A percentile compares a stretch with the other conserved stretches of the same genome.
Evolutionary conservation across 1,140 invertebrate species (phyloP).

Genomic region (Trichonephila clavipes): DNA sequence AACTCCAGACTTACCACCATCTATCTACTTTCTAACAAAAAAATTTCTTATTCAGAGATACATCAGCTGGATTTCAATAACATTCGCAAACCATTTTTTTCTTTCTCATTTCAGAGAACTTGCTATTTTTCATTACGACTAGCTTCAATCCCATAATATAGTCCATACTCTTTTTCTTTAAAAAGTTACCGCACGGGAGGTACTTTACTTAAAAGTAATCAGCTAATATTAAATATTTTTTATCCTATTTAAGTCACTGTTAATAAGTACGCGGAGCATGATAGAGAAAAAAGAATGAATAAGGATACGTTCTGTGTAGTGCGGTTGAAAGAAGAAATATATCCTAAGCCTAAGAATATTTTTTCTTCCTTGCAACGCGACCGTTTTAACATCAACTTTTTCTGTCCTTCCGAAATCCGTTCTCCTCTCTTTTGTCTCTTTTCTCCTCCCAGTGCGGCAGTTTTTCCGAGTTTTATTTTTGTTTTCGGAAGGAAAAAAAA

Average conservation of each 20-base stretch:
- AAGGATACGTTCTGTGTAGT: not conserved
- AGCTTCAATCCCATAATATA: constrained; percentile 23
- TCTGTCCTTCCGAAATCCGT: constrained; percentile 51
- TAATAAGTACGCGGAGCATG: not conserved
- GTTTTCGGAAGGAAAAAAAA: not conserved
- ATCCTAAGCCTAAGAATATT: not conserved
- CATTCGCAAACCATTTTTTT: constrained; percentile 22
- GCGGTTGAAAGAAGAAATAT: constrained; percentile 45
- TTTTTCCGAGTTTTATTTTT: constrained; percentile 1
- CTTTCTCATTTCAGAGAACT: not conserved
- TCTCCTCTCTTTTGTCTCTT: constrained; percentile 48
- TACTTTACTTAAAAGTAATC: constrained; percentile 48
- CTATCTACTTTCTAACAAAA: not conserved
- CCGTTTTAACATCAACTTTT: constrained; percentile 54
- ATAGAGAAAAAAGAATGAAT: not conserved
- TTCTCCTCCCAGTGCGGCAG: not conserved
- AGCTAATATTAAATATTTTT: constrained; percentile 46
- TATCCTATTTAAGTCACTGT: constrained; percentile 12
- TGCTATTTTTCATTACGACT: constrained; percentile 26
- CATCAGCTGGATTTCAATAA: constrained; percentile 32
- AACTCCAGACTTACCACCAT: not conserved
- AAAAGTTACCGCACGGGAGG: not conserved
- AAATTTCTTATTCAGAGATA: not conserved
- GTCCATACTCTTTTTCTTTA: not conserved
- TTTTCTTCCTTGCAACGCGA: not conserved